Evolutionary conservation across 2,797 vertebrate species (phyloP).

Genomic region (Halcyon chelicuti): DNA sequence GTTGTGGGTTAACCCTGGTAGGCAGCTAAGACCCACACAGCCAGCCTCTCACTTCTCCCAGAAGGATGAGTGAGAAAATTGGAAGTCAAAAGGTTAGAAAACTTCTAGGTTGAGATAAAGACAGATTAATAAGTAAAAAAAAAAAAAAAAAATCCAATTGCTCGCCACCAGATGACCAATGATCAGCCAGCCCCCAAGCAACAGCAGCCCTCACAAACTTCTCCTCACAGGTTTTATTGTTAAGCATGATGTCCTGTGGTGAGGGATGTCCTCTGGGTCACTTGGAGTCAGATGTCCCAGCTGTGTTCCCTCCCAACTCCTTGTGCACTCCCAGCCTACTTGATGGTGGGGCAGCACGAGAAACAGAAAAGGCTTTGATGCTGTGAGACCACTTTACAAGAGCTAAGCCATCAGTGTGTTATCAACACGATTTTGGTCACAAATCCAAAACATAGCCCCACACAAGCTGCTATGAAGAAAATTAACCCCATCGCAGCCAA

Average conservation of each 20-base stretch:
- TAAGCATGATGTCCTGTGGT: not conserved
- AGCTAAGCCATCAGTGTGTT: not conserved
- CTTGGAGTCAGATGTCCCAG: not conserved
- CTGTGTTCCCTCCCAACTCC: not conserved
- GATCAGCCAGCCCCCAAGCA: not conserved
- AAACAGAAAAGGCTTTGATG: not conserved
- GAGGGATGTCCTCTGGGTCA: not conserved
- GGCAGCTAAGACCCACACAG: not conserved
- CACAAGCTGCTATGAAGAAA: not conserved
- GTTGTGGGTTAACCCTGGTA: not conserved
- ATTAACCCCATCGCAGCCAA: not conserved
- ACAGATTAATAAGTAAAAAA: not conserved
- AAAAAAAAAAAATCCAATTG: not conserved
- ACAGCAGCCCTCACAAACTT: not conserved
- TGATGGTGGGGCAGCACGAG: fast-evolving
- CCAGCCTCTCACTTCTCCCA: not conserved
- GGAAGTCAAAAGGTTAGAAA: not conserved
- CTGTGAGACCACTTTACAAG: not conserved
- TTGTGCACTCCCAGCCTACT: not conserved
- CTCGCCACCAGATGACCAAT: not conserved
- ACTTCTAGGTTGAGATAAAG: not conserved
- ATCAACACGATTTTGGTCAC: not conserved
- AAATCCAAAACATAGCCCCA: not conserved
- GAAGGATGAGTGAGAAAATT: not conserved
- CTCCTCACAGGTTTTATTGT: not conserved